A percentile compares a stretch with the other conserved stretches of the same genome.
Evolutionary conservation across 2,888 invertebrate genomes (phyloP).

Genomic region (Andrena haemorrhoa): DNA sequence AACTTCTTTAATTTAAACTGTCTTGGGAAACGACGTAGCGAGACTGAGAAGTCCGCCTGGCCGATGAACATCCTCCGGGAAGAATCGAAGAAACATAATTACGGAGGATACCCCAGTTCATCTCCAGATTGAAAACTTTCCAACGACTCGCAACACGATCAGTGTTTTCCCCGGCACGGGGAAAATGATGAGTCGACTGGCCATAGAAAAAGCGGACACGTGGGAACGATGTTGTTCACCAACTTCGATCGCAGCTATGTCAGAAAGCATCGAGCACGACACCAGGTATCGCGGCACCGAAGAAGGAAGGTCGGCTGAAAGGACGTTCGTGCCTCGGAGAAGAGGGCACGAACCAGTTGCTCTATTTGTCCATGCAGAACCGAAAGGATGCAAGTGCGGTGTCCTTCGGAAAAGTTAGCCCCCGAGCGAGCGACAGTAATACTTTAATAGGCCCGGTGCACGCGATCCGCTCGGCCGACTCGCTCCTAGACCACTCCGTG

Average conservation of each 20-base stretch:
- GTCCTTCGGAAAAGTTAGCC: slow-evolving; percentile 67
- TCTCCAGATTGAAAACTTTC: not conserved
- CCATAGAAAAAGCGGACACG: not conserved
- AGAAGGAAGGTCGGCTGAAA: slow-evolving; percentile 50
- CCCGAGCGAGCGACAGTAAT: slow-evolving; percentile 65
- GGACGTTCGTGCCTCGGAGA: slow-evolving; percentile 47
- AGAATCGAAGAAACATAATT: slow-evolving; percentile 23
- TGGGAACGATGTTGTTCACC: slow-evolving; percentile 4
- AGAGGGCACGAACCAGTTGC: slow-evolving; percentile 19
- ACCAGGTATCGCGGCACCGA: not conserved
- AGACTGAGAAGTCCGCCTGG: not conserved
- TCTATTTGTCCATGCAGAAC: slow-evolving; percentile 44
- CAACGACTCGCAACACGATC: not conserved
- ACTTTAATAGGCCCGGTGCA: slow-evolving; percentile 63
- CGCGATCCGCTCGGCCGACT: slow-evolving; percentile 56
- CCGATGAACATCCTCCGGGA: not conserved
- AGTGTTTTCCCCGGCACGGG: not conserved
- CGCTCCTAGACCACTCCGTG: not conserved
- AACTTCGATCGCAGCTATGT: slow-evolving; percentile 21
- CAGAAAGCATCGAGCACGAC: not conserved
- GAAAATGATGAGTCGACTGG: not conserved
- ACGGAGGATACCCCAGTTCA: slow-evolving; percentile 6
- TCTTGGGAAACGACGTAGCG: not conserved
- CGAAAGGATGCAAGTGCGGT: slow-evolving; percentile 41
- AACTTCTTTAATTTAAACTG: slow-evolving; percentile 33